Base-by-base conservation (phyloP, 2,888 invertebrate genomes). In the Sepiola atlantica region DNA sequence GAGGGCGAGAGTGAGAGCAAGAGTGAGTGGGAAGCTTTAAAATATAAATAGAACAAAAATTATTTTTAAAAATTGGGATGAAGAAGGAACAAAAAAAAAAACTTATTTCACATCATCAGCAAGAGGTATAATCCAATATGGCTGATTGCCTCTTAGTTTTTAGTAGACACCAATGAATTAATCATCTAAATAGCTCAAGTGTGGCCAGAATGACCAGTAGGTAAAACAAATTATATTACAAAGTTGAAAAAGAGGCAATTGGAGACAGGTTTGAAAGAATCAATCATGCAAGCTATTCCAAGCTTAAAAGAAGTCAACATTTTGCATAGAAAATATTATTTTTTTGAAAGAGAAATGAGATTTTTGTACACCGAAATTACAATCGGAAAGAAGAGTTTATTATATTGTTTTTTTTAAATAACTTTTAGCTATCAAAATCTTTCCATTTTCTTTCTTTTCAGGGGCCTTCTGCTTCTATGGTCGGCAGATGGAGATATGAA, bases 381-480 rank as follows among this genome's bases (percentile, higher is more conserved):
- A 28, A n/a, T 77, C 16, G 12, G n/a, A 24, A n/a, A 24, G 24
- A 20, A 24, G 3, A 61, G 21, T 77, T 77, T 45, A 45, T 45
- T 45, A 45, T 2, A 45, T 8, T 45, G 8, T 45, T 45, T 45
- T 45, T 4, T 77, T 77, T 16, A n/a, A 77, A 77, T 77, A 4
- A 77, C 77, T 77, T 14, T 14, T 77, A 4, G n/a, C n/a, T 77
- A n/a, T 32, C 77, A 32, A 77, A 77, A 45, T 45, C 45, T n/a
- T 77, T 77, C n/a, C n/a, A 14, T n/a, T 16, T 2, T n/a, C 14
- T 77, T 14, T 2, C 16, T 32, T 77, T 77, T 77, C n/a, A 32
- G 77, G 77, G 77, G n/a, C 77, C 77, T 77, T 77, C 77, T 77
- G 77, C 77, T 77, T 77, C n/a, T 77, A 77, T n/a, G 10, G 77